Evolutionary conservation across 2,797 vertebrate species (phyloP), one percentile per base, ranked within the genome.

Genomic region (Sebastes flavidus): DNA sequence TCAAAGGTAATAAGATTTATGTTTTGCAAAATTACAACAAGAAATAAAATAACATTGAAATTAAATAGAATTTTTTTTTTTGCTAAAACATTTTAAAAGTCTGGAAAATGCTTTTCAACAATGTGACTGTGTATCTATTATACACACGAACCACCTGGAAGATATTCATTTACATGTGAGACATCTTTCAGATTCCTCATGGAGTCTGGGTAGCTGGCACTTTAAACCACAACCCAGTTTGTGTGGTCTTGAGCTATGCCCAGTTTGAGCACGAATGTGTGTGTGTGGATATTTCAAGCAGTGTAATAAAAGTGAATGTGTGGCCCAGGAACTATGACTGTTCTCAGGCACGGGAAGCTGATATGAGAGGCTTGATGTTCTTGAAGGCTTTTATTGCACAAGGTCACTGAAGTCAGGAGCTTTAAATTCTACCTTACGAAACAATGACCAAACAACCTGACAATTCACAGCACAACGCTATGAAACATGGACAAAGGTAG

Each of bases 341-440:
- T 83, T 85, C 67, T 78, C 76, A 70, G 78, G 77, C 84, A 90
- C 66, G 85, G 77, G 77, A 88, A 91, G 73, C 72, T 83, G 87
- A 91, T 84, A 88, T 86, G 84, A 92, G 83, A 85, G 46, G 78
- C 83, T 87, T 88, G 78, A 91, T 89, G 86, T 88, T 84, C 78
- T 78, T 68, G 8, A 67, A 89, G 86, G 87, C 76, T 90, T 94
- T 91, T 90, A 92, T 88, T 90, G 52, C 83, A 55, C 27, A 24
- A 70, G 88, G 80, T 92, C 87, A 89, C 25, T 25, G 11, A 70
- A 87, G 92, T 90, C 90, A 89, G 61, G 70, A 46, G 78, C 78
- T 71, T 58, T 77, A 74, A 63, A 90, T 90, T 82, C 58, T 83
- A 22, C 29, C 61, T 60, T 22, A 34, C 32, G 60, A 92, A 89